These are phyloP conservation scores for Sceloporus undulatus DNA, from an alignment of 2,113 vertebrate genomes.

Conservation along the genomic window DNA sequence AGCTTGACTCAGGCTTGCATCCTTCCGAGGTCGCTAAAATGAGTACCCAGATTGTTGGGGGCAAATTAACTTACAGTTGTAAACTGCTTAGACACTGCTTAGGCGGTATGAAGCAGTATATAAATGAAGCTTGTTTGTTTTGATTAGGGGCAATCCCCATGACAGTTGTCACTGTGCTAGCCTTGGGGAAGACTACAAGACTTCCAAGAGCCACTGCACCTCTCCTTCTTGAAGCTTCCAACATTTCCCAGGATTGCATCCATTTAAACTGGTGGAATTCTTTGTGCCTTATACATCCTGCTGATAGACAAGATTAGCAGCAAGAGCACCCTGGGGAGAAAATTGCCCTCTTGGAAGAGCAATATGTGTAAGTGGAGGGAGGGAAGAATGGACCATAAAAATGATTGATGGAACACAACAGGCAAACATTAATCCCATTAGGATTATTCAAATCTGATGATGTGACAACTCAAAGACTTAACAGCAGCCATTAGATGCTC, in stretches of 20 bases:
- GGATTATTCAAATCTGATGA: constrained; percentile 1
- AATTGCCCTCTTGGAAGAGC: background rate
- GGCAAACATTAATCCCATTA: background rate
- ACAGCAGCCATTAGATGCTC: background rate
- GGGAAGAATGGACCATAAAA: background rate
- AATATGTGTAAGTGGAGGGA: background rate
- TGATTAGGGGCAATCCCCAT: no score
- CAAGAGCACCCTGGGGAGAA: background rate
- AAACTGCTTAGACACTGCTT: no score
- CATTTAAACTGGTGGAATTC: background rate
- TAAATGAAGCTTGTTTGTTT: no score
- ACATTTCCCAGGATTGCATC: no score
- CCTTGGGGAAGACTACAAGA: background rate
- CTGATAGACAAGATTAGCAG: background rate
- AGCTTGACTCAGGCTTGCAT: no score
- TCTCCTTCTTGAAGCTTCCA: background rate
- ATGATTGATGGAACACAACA: background rate
- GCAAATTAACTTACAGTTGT: no score
- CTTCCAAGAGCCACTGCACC: background rate
- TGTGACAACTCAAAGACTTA: constrained; percentile 4
- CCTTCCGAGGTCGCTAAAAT: no score
- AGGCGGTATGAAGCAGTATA: no score
- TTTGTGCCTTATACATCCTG: background rate
- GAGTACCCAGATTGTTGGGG: no score
- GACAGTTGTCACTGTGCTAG: background rate